Percentiles rank a stretch among this genome's conserved stretches.
phyloP scores from a whole-genome alignment of 2,113 vertebrate species.

The Aptenodytes patagonicus region DNA sequence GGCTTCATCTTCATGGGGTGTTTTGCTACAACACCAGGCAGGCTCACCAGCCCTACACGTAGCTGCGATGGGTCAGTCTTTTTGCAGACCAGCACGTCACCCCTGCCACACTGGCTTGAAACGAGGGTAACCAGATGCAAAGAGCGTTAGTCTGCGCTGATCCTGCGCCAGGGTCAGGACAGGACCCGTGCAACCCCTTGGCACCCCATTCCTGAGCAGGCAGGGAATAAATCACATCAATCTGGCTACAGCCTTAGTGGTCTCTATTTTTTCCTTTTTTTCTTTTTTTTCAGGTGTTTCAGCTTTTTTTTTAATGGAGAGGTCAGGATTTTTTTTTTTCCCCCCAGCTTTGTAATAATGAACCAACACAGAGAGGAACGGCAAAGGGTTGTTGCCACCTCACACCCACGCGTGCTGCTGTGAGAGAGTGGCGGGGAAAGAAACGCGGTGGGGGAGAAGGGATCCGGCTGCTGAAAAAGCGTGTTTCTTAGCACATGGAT shows the following conservation, averaged over 20 bases:
- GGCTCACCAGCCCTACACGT: accelerated
- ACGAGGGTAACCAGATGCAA: accelerated
- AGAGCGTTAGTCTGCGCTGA: background rate
- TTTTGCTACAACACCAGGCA: background rate
- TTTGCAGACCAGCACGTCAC: background rate
- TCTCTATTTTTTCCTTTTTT: background rate
- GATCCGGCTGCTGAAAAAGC: accelerated
- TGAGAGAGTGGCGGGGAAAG: accelerated
- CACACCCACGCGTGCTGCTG: accelerated
- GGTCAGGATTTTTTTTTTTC: too few species aligned
- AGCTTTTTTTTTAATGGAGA: background rate
- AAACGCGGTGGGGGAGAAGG: background rate
- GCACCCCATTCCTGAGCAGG: background rate
- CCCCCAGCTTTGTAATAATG: accelerated
- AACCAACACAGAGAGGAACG: accelerated
- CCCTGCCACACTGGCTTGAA: background rate
- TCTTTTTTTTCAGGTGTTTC: background rate
- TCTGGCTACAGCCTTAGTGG: too few species aligned
- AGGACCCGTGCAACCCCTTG: background rate
- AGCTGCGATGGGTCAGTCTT: background rate
- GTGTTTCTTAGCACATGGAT: background rate
- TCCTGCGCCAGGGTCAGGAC: background rate
- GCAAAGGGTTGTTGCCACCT: accelerated
- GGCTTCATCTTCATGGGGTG: accelerated
- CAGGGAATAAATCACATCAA: background rate